phyloP scores from a whole-genome alignment of 1,140 invertebrate species.

The Oscheius sp. region DNA sequence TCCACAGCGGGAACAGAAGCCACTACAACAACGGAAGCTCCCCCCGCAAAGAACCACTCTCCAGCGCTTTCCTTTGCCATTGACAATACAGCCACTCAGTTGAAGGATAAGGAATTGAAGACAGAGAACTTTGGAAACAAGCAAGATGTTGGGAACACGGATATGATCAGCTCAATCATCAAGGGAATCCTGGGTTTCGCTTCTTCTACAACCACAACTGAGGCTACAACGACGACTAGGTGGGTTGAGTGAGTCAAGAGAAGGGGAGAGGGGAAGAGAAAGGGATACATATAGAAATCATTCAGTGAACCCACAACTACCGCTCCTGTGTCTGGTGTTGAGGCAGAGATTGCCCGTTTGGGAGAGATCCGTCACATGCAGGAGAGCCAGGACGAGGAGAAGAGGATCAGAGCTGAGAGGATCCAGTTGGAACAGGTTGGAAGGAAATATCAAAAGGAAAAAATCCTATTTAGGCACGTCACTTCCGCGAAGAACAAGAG shows the following conservation, averaged over 20 bases:
- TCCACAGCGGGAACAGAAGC: no score
- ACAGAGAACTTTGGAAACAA: background rate
- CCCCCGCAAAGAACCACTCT: background rate
- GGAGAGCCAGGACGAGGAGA: slow-evolving; percentile 11
- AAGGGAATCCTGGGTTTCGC: background rate
- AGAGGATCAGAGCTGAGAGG: slow-evolving; percentile 5
- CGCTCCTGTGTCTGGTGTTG: background rate
- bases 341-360: background rate
- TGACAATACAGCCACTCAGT: background rate
- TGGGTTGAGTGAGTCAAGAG: background rate
- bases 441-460: background rate
- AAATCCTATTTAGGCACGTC: background rate
- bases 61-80: background rate
- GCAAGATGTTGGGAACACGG: background rate
- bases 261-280: background rate
- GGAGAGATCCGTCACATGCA: background rate
- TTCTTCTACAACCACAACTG: background rate
- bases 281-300: background rate
- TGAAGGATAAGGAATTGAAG: background rate
- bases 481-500: background rate
- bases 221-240: background rate
- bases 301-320: background rate
- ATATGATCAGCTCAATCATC: background rate
- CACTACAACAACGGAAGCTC: background rate
- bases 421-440: slow-evolving; percentile 7